Percentiles rank a stretch among this genome's conserved stretches.
These are phyloP conservation scores for Empidonax alnorum DNA, from an alignment of 2,113 vertebrate genomes.

Conservation along the genomic window DNA sequence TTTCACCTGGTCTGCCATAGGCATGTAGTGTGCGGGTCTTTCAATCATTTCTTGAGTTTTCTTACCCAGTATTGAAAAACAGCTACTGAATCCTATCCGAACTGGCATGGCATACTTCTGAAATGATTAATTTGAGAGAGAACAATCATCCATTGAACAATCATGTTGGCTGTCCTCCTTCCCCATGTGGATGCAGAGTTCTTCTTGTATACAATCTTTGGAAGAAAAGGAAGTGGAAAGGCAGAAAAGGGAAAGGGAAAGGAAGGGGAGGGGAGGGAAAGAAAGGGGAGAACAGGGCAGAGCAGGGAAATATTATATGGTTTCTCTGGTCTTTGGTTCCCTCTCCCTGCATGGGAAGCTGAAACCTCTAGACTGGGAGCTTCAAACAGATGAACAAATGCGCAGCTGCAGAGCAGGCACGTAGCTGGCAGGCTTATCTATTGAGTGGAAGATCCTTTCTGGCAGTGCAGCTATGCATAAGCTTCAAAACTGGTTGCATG, in stretches of 20 bases:
- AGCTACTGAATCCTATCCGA: constrained; percentile 5
- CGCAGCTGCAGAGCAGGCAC: accelerated
- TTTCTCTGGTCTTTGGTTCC: background rate
- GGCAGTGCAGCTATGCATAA: background rate
- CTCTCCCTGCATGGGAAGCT: background rate
- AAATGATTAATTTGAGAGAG: background rate
- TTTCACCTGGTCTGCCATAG: background rate
- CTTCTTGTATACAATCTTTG: background rate
- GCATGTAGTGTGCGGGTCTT: background rate
- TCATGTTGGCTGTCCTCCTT: background rate
- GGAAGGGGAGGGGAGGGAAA: accelerated
- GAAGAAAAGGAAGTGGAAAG: background rate
- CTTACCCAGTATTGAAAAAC: constrained; percentile 9
- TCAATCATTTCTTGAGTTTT: background rate
- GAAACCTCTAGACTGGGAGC: background rate
- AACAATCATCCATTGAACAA: background rate
- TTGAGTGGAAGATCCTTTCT: background rate
- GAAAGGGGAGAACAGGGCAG: background rate
- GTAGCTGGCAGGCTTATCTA: background rate
- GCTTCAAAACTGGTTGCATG: background rate
- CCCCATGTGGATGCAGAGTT: background rate
- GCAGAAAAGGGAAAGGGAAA: accelerated
- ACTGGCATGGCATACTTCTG: background rate
- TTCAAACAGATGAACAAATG: background rate
- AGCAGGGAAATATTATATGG: background rate